Evolutionary conservation across 2,797 vertebrate genomes (phyloP).

Genomic region (Myotis pilosus): DNA sequence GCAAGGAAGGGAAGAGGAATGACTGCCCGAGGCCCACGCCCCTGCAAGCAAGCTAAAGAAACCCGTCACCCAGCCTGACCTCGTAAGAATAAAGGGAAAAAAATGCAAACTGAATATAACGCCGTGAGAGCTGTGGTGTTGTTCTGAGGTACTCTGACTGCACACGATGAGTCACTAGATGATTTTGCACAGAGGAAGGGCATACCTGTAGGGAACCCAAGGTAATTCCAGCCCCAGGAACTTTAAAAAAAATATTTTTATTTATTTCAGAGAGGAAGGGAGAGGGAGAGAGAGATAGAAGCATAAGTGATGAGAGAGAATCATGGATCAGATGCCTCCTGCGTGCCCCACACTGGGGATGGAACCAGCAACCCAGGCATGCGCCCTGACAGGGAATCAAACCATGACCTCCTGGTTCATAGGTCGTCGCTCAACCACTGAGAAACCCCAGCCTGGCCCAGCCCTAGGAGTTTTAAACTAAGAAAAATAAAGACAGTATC

Average conservation of each 20-base stretch:
- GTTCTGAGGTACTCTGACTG: background rate
- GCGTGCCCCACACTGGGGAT: no score
- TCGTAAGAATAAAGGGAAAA: constrained; percentile 42
- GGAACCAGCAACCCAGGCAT: no score
- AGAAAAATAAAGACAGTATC: background rate
- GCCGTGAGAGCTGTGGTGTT: background rate
- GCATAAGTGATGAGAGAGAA: no score
- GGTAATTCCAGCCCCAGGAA: background rate
- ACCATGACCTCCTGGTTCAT: no score
- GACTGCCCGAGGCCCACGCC: background rate
- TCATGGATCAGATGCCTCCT: no score
- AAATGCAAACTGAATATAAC: background rate
- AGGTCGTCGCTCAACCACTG: no score
- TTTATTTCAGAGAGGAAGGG: no score
- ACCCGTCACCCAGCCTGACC: constrained; percentile 22
- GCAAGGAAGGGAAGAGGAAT: background rate
- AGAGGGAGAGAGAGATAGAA: no score
- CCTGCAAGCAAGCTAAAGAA: background rate
- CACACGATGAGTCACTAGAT: background rate
- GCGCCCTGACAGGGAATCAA: no score
- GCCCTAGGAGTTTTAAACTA: background rate
- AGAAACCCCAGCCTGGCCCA: no score
- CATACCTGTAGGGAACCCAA: background rate
- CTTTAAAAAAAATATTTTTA: background rate
- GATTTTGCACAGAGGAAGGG: constrained; percentile 8